Conservation (phyloP, 2,888 invertebrate species). For the Napeogenes inachia region DNA sequence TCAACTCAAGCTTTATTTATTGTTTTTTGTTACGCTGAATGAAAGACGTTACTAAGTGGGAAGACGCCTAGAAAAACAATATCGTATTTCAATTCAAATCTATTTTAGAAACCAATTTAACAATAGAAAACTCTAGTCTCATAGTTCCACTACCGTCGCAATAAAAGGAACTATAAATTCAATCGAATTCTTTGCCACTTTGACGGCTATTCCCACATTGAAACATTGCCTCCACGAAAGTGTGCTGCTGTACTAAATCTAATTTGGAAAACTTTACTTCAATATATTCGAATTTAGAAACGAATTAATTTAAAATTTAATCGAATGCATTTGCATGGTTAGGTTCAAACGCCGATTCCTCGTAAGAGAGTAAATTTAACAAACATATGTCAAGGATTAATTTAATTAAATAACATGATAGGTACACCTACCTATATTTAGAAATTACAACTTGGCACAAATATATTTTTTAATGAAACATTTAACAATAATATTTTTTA, state of each 20-base stretch:
- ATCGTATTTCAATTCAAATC: slow-evolving; percentile 28
- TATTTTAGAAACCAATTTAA: slow-evolving; percentile 30
- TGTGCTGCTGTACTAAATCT: slow-evolving; percentile 60
- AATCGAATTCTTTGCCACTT: slow-evolving; percentile 59
- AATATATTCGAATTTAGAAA: slow-evolving; percentile 25
- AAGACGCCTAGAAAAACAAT: slow-evolving; percentile 20
- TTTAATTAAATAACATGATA: too few relatives aligned
- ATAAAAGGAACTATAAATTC: slow-evolving; percentile 54
- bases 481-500: too few relatives aligned
- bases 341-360: too few relatives aligned
- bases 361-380: too few relatives aligned
- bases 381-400: too few relatives aligned
- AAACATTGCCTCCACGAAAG: slow-evolving; percentile 52
- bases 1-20: too few relatives aligned
- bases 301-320: slow-evolving; percentile 10
- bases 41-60: background rate
- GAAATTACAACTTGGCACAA: too few relatives aligned
- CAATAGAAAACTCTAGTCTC: slow-evolving; percentile 31
- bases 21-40: background rate
- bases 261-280: slow-evolving; percentile 44
- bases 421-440: too few relatives aligned
- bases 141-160: slow-evolving; percentile 38
- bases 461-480: too few relatives aligned
- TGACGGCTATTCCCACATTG: slow-evolving; percentile 47
- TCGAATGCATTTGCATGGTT: background rate